Evolutionary conservation across 2,888 invertebrate species (phyloP), one percentile per base, ranked within the genome.

Genomic region (Synanthedon myopaeformis): DNA sequence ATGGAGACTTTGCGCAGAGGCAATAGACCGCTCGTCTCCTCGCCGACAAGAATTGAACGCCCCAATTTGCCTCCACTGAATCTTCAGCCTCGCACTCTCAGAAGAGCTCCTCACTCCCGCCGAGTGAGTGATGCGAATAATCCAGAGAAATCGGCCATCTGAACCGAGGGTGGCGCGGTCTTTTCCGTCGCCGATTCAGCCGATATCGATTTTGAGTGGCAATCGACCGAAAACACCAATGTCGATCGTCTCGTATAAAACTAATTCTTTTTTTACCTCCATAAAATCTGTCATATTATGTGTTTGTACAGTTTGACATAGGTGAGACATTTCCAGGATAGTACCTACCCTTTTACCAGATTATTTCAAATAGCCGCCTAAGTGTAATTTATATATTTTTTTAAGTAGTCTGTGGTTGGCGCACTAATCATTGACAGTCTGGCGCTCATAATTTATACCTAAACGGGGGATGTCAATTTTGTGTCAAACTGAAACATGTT

Each of bases 21-120:
- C 8, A 79, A 77, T 14, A 87, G 94, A 52, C 93, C 94, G 0
- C 79, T 91, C 19, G 94, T 95, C 0, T 93, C 95, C 4, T 93
- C 93, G 0, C 94, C 95, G 0, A 94, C 94, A 1, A 89, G 93
- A 61, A 94, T 95, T 64, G 95, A 95, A 68, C 91, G 94, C 65
- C 94, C 94, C 0, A 94, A 95, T 70, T 75, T 94, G 55, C 94
- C 95, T 8, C 94, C 95, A 1, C 76, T 95, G 50, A 95, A 95
- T 70, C 88, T 93, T 35, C 88, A 89, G 64, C 83, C 82, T 2
- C 72, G 89, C 6, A 89, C 90, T 1, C 76, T 90, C 0, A 86
- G 90, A 54, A 71, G 88, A 42, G 79, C 87, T 0, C 82, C 88
- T 0, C 87, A 83, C 57, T 88, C 88, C 5, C 83, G 88, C 52